Evolutionary conservation across 2,888 invertebrate species (phyloP), one percentile per base, ranked within the genome.

Genomic region (Lithophane ornitopus): DNA sequence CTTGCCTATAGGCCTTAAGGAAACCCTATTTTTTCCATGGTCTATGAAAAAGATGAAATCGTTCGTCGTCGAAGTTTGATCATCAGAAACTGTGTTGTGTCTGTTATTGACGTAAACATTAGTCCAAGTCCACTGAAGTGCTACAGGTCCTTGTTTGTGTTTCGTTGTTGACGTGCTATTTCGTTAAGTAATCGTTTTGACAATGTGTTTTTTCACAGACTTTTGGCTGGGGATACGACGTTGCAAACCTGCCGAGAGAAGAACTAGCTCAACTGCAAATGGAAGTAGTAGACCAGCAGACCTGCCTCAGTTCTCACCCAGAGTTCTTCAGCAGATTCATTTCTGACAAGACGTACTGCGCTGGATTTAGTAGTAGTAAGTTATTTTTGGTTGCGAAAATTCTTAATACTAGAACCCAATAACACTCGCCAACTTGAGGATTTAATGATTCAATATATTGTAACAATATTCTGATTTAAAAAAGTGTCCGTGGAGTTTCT

Each of bases 261-360:
- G 96, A 97, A 74, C 89, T 97, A 61, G 96, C 94, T 19, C 93
- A 97, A 76, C 95, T 97, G 0, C 94, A 95, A 80, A 97, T 97
- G 97, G 97, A 97, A 0, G 94, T 97, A 12, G 97, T 97, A 0
- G 94, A 96, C 66, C 96, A 96, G 71, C 94, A 96, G 82, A 96
- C 96, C 11, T 97, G 97, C 89, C 93, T 97, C 54, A 70, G 39
- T 1, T 80, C 83, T 8, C 81, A 78, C 59, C 46, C 14, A 26
- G 76, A 80, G 0, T 78, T 82, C 65, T 82, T 82, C 66, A 67
- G 54, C 44, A 58, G 19, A 2, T 83, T 79, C 28, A 66, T 73
- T 19, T 80, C 87, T 1, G 79, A 82, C 0, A 76, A 76, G 56
- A 88, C 81, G 0, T 87, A 76, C 14, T 87, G 87, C 26, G 87